phyloP scores from a whole-genome alignment of 2,113 vertebrate species.

The Sterna hirundo region DNA sequence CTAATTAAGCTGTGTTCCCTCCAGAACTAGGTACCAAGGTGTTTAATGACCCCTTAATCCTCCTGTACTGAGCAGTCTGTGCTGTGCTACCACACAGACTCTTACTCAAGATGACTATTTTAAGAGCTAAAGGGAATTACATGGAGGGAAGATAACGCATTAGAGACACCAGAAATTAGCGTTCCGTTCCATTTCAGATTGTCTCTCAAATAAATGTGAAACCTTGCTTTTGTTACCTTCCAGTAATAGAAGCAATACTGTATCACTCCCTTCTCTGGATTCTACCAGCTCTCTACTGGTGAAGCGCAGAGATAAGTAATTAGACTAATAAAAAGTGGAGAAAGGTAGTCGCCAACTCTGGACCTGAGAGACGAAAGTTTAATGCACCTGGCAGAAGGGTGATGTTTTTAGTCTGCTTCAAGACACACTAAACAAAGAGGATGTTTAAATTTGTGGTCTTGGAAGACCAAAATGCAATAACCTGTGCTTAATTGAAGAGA shows the following conservation, averaged over 20 bases:
- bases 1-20: not conserved
- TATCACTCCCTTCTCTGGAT: not conserved
- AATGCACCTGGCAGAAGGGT: not conserved
- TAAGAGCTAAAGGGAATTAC: not conserved
- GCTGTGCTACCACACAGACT: not conserved
- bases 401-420: not conserved
- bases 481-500: not conserved
- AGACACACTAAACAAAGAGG: not conserved
- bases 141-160: not conserved
- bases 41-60: not conserved
- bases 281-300: not conserved
- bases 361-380: not conserved
- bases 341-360: not conserved
- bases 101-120: not conserved
- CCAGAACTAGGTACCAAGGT: not conserved
- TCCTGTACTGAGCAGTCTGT: not conserved
- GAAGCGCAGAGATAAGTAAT: not conserved
- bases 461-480: not conserved
- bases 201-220: not conserved
- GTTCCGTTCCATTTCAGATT: not conserved
- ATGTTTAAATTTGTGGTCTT: not conserved
- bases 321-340: conserved; percentile 15
- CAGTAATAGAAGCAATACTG: not conserved
- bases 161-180: not conserved
- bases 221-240: not conserved